Evolutionary conservation across 2,888 invertebrate genomes (phyloP), one percentile per base, ranked within the genome.

Genomic region (Drosophila longiperda): DNA sequence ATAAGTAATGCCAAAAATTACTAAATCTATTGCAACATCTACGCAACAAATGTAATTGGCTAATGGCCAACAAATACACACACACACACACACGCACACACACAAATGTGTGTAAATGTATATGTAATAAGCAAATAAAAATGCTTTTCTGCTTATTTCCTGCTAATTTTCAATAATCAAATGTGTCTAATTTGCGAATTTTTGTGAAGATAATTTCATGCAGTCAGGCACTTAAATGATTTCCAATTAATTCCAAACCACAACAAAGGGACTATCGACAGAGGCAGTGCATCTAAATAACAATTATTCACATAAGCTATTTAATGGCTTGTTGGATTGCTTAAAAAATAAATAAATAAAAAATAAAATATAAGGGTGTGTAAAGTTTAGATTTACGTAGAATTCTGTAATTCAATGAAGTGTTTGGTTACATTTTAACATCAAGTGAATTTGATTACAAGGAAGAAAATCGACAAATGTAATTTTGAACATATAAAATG

Each of bases 61-160:
- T 55, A 12, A n/a, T 0, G 12, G 55, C 55, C 38, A 55, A n/a
- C n/a, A 55, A 38, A 38, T 36, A 54, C 54, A 54, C 54, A 26
- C 23, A 54, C 54, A 17, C 1, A 11, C 11, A 26, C n/a, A 33
- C 32, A 33, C 33, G 7, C 29, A 50, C 20, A 20, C 15, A 20
- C 32, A 50, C n/a, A n/a, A 1, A 29, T 32, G 6, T 45, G 42
- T 48, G 48, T 9, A 20, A 20, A 20, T 12, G 29, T 29, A 26
- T 49, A 29, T 49, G 49, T 1, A 29, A 1, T 5, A 6, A 26
- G 5, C 1, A 15, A n/a, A 34, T 52, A 33, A 1, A 23, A 26
- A 17, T 36, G 3, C 0, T 29, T 55, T 38, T 54, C 38, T 8
- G 29, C 12, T 12, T 12, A 12, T 29, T 29, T 38, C 12, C 8